Conservation (phyloP, 2,797 vertebrate species). For the Rhynchotus rufescens region DNA sequence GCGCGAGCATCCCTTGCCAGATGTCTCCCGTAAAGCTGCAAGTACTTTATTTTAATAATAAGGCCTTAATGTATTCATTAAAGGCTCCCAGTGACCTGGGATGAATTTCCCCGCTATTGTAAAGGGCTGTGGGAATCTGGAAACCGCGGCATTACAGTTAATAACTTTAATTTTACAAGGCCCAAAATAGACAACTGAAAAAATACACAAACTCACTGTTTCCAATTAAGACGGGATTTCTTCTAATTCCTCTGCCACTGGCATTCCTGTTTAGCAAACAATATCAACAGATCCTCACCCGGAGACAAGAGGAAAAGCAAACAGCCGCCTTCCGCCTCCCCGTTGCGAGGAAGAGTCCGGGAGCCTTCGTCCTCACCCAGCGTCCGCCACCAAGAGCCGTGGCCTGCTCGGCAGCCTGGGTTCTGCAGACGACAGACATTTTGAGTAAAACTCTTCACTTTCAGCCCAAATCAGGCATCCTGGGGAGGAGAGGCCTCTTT, state of each 20-base stretch:
- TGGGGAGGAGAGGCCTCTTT: too few relatives aligned
- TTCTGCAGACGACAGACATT: background rate
- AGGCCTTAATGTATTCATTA: constrained; percentile 74
- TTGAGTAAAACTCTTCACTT: background rate
- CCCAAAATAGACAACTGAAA: constrained; percentile 77
- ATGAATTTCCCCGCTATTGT: constrained; percentile 74
- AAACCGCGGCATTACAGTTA: constrained; percentile 73
- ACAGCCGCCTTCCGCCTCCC: background rate
- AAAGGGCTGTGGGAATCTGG: constrained; percentile 76
- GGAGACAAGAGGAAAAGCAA: background rate
- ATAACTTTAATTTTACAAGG: constrained; percentile 78
- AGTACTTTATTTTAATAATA: constrained; percentile 76
- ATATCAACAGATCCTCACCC: constrained; percentile 15
- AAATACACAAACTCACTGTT: constrained; percentile 75
- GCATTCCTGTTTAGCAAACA: constrained; percentile 66
- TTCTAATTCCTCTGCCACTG: constrained; percentile 71
- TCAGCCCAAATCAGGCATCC: background rate
- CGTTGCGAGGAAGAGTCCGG: rapidly evolving
- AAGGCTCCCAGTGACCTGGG: constrained; percentile 72
- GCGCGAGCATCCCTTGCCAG: constrained; percentile 61
- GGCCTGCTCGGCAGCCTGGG: background rate
- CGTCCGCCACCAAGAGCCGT: background rate
- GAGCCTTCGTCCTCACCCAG: background rate
- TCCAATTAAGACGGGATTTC: constrained; percentile 76
- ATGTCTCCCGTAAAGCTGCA: constrained; percentile 72